Conservation (phyloP, 2,888 invertebrate species). For the Apotomis betuletana region DNA sequence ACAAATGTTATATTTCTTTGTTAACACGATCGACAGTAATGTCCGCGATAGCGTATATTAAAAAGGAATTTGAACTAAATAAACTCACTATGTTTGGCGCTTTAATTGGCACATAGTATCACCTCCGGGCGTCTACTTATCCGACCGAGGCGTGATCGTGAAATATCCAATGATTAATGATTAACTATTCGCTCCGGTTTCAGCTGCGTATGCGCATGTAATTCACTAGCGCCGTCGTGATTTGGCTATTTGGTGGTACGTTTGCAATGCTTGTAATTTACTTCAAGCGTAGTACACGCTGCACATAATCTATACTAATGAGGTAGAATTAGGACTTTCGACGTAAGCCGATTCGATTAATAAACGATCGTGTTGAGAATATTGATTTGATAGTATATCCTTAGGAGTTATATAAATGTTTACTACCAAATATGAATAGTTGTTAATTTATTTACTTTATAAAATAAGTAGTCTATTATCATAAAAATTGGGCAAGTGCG, state of each 20-base stretch:
- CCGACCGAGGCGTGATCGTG: conserved; percentile 38
- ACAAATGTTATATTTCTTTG: too few species aligned
- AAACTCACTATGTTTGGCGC: conserved; percentile 12
- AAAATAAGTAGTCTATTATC: too few species aligned
- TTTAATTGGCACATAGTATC: conserved; percentile 20
- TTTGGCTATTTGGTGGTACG: conserved; percentile 56
- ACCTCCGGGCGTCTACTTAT: conserved; percentile 25
- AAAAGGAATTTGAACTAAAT: conserved; percentile 13
- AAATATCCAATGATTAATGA: conserved; percentile 52
- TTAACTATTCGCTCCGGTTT: conserved; percentile 48
- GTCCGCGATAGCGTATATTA: neutral
- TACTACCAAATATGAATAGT: too few species aligned
- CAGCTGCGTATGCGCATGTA: conserved; percentile 46
- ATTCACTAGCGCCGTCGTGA: conserved; percentile 59
- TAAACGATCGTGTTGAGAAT: conserved; percentile 4
- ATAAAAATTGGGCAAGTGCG: too few species aligned
- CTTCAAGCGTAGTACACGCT: conserved; percentile 44
- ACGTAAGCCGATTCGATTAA: conserved; percentile 13
- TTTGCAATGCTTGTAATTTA: conserved; percentile 52
- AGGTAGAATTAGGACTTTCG: conserved; percentile 18
- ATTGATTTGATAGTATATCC: neutral
- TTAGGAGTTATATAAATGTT: too few species aligned
- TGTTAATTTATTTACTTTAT: too few species aligned
- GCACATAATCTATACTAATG: conserved; percentile 40
- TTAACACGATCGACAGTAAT: neutral